Conservation (phyloP, 2,888 invertebrate genomes). For the Desoria tigrina region DNA sequence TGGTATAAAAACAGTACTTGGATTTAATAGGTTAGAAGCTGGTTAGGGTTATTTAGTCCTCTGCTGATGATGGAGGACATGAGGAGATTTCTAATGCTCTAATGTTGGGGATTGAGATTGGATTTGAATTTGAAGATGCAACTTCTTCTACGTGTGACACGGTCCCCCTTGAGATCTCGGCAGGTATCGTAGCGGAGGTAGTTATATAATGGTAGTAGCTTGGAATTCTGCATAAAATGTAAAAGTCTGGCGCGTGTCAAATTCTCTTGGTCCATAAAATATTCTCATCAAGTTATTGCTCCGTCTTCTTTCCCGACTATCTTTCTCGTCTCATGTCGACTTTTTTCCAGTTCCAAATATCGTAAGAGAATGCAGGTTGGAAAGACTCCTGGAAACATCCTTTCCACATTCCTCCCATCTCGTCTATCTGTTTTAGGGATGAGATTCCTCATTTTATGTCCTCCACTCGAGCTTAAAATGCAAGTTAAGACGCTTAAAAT, state of each 20-base stretch:
- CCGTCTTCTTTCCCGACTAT: slow-evolving; percentile 18
- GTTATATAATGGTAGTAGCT: slow-evolving; percentile 39
- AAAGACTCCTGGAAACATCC: too few relatives aligned
- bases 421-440: too few relatives aligned
- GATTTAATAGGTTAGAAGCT: too few relatives aligned
- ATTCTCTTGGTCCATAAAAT: slow-evolving; percentile 48
- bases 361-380: too few relatives aligned
- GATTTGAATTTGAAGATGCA: slow-evolving; percentile 14
- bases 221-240: slow-evolving; percentile 53
- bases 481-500: too few relatives aligned
- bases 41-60: neutral
- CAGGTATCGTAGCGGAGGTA: slow-evolving; percentile 52
- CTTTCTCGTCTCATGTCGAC: slow-evolving; percentile 6
- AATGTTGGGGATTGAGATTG: slow-evolving; percentile 13
- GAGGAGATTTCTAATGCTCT: slow-evolving; percentile 25
- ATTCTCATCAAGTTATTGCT: slow-evolving; percentile 53
- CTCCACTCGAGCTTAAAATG: too few relatives aligned
- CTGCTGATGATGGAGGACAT: slow-evolving; percentile 13
- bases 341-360: too few relatives aligned
- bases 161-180: slow-evolving; percentile 52
- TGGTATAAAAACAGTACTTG: too few relatives aligned
- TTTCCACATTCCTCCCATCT: too few relatives aligned
- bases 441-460: too few relatives aligned
- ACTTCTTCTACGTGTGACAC: slow-evolving; percentile 52
- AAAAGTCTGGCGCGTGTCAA: slow-evolving; percentile 51